phyloP scores from a whole-genome alignment of 2,113 vertebrate genomes.

The Pithys albifrons region DNA sequence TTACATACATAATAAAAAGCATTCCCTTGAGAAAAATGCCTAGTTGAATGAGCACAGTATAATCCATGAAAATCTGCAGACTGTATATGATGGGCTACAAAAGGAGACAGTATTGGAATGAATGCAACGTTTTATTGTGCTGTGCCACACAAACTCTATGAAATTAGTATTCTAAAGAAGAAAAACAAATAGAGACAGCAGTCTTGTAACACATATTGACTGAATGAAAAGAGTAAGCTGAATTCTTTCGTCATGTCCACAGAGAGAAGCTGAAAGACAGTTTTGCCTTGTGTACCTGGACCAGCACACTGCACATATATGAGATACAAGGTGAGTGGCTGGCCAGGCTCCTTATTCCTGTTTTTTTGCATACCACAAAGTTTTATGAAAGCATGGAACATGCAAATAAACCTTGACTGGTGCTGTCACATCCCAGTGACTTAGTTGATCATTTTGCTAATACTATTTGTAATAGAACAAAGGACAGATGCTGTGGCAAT shows the following conservation, averaged over 20 bases:
- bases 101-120: neutral
- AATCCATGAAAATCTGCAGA: neutral
- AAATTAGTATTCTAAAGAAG: neutral
- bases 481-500: neutral
- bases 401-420: neutral
- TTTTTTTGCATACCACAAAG: neutral
- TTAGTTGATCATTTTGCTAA: neutral
- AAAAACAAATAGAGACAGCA: neutral
- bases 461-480: neutral
- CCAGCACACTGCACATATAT: neutral
- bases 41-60: neutral
- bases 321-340: neutral
- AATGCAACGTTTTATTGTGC: neutral
- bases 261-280: neutral
- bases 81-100: neutral
- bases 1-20: neutral
- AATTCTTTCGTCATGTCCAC: neutral
- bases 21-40: neutral
- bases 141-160: neutral
- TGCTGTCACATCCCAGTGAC: neutral
- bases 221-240: neutral
- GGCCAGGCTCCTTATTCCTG: neutral
- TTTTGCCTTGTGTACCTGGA: neutral
- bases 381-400: neutral
- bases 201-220: fast-evolving